Base-by-base conservation (phyloP, 2,888 invertebrate genomes). In the Anagyrus pseudococci region DNA sequence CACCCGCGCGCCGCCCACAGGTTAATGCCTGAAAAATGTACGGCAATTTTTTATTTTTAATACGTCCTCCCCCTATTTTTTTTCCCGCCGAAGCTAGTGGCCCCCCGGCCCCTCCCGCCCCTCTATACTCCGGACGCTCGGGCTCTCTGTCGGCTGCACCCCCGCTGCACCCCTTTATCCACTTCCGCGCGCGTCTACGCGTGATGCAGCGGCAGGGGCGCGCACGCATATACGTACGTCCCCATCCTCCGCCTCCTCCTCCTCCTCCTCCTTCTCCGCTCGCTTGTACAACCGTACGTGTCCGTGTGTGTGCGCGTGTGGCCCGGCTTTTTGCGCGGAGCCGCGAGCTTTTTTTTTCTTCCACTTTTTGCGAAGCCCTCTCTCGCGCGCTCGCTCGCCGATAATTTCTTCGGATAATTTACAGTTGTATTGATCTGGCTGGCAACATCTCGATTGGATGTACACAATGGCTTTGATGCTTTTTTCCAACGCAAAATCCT, bases 401-500 rank as follows among this genome's bases (percentile, higher is more conserved):
- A 80, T 80, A 80, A 80, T 80, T 80, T 80, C 80, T 80, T 80
- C 80, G 79, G 80, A 80, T 80, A 80, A 80, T 80, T 80, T 79
- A 79, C 79, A 79, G 78, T 80, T 78, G 78, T 80, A 80, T 80
- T 78, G 80, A 80, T 80, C 80, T 80, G 76, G 77, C 77, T 56
- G 63, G 53, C 57, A 66, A 77, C 78, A 79, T 78, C 77, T 77
- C 77, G 74, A 72, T 75, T 76, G 75, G 73, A 75, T 74, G 73
- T 73, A 75, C 78, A 77, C 66, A 66, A 66, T 66, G 50, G 59
- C 62, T 59, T 62, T 59, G 66, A 59, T 62, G 62, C 29, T 10
- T 59, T 66, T 55, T 55, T 54, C 40, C 49, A 25, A 43, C 49
- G 54, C 58, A 19, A 33, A 29, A 8, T 23, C 10, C 33, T 7